Percentiles rank a stretch among this genome's conserved stretches.
phyloP scores from a whole-genome alignment of 2,797 vertebrate genomes.

The Falco novaeseelandiae region DNA sequence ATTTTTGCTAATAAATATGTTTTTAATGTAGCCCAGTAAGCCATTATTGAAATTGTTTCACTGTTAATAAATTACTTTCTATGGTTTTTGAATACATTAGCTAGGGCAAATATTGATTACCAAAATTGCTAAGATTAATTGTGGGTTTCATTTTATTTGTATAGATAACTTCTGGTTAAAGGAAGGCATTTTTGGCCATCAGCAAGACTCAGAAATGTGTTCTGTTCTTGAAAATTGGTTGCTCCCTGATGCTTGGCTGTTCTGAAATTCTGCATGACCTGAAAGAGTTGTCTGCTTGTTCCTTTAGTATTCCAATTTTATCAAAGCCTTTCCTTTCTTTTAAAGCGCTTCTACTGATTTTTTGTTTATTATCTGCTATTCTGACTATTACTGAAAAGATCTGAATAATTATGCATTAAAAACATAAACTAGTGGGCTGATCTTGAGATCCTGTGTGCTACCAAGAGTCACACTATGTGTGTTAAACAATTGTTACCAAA shows the following conservation, averaged over 20 bases:
- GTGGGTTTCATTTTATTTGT: not conserved
- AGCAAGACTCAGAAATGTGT: not conserved
- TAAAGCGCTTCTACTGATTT: not conserved
- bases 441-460: not conserved
- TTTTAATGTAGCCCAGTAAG: not conserved
- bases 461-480: not conserved
- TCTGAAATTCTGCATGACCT: not conserved
- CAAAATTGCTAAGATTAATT: not conserved
- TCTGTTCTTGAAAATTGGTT: not conserved
- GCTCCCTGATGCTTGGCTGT: not conserved
- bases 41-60: not conserved
- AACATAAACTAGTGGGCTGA: not conserved
- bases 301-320: not conserved
- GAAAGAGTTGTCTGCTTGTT: not conserved
- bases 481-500: not conserved
- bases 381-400: not conserved
- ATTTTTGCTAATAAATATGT: not conserved
- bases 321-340: not conserved
- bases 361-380: not conserved
- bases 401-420: not conserved
- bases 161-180: not conserved
- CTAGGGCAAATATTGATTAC: not conserved
- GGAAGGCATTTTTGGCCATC: not conserved
- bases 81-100: rapidly evolving
- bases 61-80: not conserved